Evolutionary conservation across 2,113 vertebrate genomes (phyloP).

Genomic region (Petroica traversi): DNA sequence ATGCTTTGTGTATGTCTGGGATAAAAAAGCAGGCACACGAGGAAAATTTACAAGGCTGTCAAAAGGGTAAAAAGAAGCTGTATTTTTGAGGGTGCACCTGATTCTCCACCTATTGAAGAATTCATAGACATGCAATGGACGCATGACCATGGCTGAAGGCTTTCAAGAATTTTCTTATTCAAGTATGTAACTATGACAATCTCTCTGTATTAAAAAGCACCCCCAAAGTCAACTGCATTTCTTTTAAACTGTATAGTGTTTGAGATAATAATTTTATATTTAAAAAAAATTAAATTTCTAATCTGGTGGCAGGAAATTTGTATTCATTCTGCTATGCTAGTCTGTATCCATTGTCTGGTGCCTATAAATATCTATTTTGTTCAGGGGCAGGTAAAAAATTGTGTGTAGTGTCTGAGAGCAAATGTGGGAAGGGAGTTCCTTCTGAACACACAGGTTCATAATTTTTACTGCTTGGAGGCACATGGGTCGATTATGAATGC

Average conservation of each 20-base stretch:
- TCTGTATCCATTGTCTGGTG: neutral
- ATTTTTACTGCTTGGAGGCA: neutral
- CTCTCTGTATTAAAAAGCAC: neutral
- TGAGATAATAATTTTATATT: neutral
- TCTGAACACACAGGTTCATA: neutral
- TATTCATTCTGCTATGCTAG: neutral
- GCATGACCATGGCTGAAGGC: neutral
- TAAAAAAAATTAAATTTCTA: neutral
- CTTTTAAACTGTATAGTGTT: neutral
- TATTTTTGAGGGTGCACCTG: neutral
- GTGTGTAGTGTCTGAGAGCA: neutral
- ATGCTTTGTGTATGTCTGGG: neutral
- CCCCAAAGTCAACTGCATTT: neutral
- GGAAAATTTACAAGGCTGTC: neutral
- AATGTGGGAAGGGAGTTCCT: neutral
- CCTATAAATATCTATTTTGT: neutral
- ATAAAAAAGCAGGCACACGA: neutral
- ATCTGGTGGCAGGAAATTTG: neutral
- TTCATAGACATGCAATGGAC: neutral
- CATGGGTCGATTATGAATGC: neutral
- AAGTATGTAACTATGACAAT: neutral
- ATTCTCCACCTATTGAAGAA: neutral
- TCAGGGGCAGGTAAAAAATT: neutral
- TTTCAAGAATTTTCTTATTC: slow-evolving; percentile 12
- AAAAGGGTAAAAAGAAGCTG: neutral